Conservation (phyloP, 2,888 invertebrate genomes). For the Rhaphigaster nebulosa region DNA sequence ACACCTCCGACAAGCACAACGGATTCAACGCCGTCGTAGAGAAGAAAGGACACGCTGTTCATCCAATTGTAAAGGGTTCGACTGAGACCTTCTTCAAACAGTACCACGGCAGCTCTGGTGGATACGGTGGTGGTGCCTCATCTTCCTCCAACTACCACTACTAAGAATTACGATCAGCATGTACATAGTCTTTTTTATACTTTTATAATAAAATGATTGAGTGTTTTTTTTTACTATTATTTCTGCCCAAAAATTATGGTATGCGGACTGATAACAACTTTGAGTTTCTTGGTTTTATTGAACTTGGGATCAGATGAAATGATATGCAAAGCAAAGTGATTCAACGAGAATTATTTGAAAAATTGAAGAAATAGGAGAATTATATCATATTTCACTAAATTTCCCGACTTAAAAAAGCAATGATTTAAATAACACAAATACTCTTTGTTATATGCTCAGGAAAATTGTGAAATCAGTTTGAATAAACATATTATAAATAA, state of each 20-base stretch:
- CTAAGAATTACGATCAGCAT: background rate
- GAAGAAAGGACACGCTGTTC: constrained; percentile 65
- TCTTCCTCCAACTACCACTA: constrained; percentile 23
- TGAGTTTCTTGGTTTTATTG: background rate
- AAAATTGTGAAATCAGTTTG: no score
- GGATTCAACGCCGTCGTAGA: constrained; percentile 66
- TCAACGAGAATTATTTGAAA: background rate
- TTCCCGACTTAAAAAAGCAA: no score
- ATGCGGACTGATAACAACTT: background rate
- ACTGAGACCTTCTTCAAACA: constrained; percentile 29
- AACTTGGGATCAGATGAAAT: background rate
- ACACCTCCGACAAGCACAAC: constrained; percentile 66
- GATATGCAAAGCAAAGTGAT: no score
- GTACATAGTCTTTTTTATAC: background rate
- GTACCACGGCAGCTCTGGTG: background rate
- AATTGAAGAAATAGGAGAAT: background rate
- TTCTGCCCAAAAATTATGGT: background rate
- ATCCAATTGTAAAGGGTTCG: constrained; percentile 61
- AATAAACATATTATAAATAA: no score
- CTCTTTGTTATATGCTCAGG: no score
- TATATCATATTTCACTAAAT: no score
- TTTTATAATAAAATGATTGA: constrained; percentile 27
- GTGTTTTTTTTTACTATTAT: background rate
- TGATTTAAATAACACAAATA: no score
- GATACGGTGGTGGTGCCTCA: background rate